Evolutionary conservation across 2,888 invertebrate species (phyloP), one percentile per base, ranked within the genome.

Genomic region (Spodoptera picta): DNA sequence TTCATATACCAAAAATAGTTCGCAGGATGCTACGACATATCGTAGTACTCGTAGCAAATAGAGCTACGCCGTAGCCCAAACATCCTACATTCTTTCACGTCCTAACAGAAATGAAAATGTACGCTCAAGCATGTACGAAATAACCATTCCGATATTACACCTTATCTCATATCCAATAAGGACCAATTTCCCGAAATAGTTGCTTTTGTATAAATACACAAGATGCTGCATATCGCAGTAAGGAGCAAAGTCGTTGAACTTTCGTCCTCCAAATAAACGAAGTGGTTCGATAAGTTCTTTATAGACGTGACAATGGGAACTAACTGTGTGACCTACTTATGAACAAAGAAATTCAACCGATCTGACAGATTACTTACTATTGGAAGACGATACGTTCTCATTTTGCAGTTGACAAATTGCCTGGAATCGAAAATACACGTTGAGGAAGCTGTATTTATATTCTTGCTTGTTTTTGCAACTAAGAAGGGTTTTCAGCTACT

Each of bases 321-420:
- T 61, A 49, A 19, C 44, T 50, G 14, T 45, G 54, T 62, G 65
- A 62, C 77, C 71, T 59, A 74, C 49, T 71, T 73, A 4, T n/a
- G 58, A 69, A 72, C 62, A 69, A 71, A 77, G 68, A 71, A 7
- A 57, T 62, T 66, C 58, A 57, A 59, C 58, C 52, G 48, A 65
- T 68, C 50, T 23, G 7, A 36, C 0, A 46, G 41, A 41, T 42
- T 58, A 73, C 31, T 36, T 58, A 73, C 62, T 51, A n/a, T 7
- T 2, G 46, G 42, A 36, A 24, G 0, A 51, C 59, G 67, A 61
- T 44, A 3, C 36, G 12, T 60, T 55, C 42, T 69, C 61, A 46
- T 10, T 44, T 60, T 44, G 12, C 11, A 24, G 31, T n/a, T 0
- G 14, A 36, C 36, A 36, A 36, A 36, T 36, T 36, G 36, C 36